Base-by-base conservation (phyloP, 2,888 invertebrate genomes). In the Tenthredo livida region DNA sequence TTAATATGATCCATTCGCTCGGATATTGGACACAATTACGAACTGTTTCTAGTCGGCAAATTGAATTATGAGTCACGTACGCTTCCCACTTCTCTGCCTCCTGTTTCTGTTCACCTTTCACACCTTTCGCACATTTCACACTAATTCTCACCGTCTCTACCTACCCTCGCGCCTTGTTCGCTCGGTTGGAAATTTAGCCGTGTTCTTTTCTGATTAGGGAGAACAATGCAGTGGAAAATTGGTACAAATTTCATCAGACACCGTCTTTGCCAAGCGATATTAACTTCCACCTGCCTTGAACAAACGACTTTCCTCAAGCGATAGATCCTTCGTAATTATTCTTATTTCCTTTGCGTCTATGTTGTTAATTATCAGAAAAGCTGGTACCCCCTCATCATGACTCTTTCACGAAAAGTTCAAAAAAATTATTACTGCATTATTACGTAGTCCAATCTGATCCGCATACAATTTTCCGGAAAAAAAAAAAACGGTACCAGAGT, bases 181-280 rank as follows among this genome's bases (percentile, higher is more conserved):
- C 29, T 78, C n/a, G 61, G 61, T 21, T 33, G 21, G 15, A 80
- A 80, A 80, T 80, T 80, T 21, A 40, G 40, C 40, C 80, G 61
- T 61, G 37, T 80, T 80, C 80, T 61, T 80, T 80, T 61, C 80
- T 61, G 58, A 80, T 80, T 58, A 80, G 80, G 50, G 61, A 61
- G 80, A 80, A 80, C 80, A 80, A 80, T 80, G 80, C 80, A 37
- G 80, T 21, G 80, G 37, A 80, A 61, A 80, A 80, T 80, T 80
- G 61, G 47, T 61, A 61, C 80, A 58, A 80, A 80, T 80, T 80
- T 80, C 78, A 80, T 80, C 78, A 58, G 77, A 73, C 50, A 15
- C 37, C 58, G 78, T 21, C 78, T 21, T 61, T 37, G 10, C 17
- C 25, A 15, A 4, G 12, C 61, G 61, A 37, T 61, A 61, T 80